Base-by-base conservation (phyloP, 1,140 invertebrate genomes). In the Pachypsylla venusta region DNA sequence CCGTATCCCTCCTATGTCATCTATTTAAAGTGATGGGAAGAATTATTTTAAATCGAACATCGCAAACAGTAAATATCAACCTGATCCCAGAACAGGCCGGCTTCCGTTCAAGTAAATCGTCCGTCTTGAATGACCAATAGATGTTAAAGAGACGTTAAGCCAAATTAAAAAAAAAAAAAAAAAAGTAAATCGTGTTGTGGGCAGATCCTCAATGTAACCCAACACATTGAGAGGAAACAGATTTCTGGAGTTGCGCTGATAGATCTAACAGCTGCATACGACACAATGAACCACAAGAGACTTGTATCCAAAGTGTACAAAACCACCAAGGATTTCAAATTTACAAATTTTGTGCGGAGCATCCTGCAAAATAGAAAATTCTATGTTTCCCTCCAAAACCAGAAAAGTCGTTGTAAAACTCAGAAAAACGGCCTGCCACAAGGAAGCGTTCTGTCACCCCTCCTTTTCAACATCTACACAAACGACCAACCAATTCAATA, bases 371-470 rank as follows among this genome's bases (percentile, higher is more conserved):
- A 59, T 24, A 24, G 57, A 25, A 16, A 54, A 1, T 56, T 62
- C 39, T 48, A 35, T 20, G 57, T 62, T 3, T 56, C 53, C 10
- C 19, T 59, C 14, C 30, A 53, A 27, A 39, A 54, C n/a, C 48
- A 57, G 40, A 61, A 62, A 14, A 59, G 54, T 25, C 40, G 35
- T 19, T 62, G 61, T 57, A 60, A 58, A 30, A 55, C 25, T 13
- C 61, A 62, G 53, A 62, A 53, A 56, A 62, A 62, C 28, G 42
- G 59, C n/a, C 28, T 60, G 1, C 5, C 25, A 12, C 58, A 59
- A 35, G 53, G 58, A 10, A 59, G 48, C 27, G 42, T 69, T 7
- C 53, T 69, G 12, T 60, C 64, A 1, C 68, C 68, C 1, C 60
- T 59, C 2, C 53, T 67, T 10, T 67, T 66, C 42, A 63, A 63